Percentiles rank a stretch among this genome's conserved stretches.
Evolutionary conservation across 2,797 vertebrate genomes (phyloP).

Genomic region (Amniataba percoides): DNA sequence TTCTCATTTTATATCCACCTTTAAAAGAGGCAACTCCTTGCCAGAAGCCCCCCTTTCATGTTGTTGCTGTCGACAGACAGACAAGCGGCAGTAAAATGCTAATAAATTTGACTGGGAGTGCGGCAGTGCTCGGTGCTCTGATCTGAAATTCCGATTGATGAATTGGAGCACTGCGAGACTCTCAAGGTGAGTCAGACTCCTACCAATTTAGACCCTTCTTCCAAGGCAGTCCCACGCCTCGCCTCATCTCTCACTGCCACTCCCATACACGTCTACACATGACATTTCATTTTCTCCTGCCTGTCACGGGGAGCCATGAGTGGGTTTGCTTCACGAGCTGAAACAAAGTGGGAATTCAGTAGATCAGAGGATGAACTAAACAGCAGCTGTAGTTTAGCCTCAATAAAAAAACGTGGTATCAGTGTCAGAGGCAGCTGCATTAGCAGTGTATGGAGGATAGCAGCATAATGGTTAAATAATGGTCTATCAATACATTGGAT

Average conservation of each 20-base stretch:
- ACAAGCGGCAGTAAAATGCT: slow-evolving; percentile 76
- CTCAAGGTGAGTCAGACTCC: slow-evolving; percentile 79
- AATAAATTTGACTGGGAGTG: slow-evolving; percentile 78
- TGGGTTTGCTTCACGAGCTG: slow-evolving; percentile 36
- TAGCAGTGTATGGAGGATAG: not conserved
- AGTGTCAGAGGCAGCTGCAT: slow-evolving; percentile 11
- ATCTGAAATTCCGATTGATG: slow-evolving; percentile 83
- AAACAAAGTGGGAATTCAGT: slow-evolving; percentile 60
- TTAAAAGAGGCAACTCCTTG: slow-evolving; percentile 62
- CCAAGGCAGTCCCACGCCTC: slow-evolving; percentile 57
- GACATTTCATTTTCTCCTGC: slow-evolving; percentile 66
- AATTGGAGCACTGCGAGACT: slow-evolving; percentile 67
- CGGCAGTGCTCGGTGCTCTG: slow-evolving; percentile 65
- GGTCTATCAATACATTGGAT: not conserved
- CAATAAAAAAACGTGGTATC: slow-evolving; percentile 23
- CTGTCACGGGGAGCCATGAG: slow-evolving; percentile 50
- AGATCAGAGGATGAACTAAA: slow-evolving; percentile 57
- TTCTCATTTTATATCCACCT: slow-evolving; percentile 70
- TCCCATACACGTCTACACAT: slow-evolving; percentile 57
- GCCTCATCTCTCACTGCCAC: slow-evolving; percentile 69
- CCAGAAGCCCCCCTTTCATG: slow-evolving; percentile 72
- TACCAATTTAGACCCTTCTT: slow-evolving; percentile 68
- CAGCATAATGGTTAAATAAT: not conserved
- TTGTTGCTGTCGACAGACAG: slow-evolving; percentile 71
- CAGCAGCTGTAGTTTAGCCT: slow-evolving; percentile 30